A percentile compares a stretch with the other conserved stretches of the same genome.
Conservation (phyloP, 2,113 vertebrate genomes). For the Rhegmatorhina hoffmannsi region DNA sequence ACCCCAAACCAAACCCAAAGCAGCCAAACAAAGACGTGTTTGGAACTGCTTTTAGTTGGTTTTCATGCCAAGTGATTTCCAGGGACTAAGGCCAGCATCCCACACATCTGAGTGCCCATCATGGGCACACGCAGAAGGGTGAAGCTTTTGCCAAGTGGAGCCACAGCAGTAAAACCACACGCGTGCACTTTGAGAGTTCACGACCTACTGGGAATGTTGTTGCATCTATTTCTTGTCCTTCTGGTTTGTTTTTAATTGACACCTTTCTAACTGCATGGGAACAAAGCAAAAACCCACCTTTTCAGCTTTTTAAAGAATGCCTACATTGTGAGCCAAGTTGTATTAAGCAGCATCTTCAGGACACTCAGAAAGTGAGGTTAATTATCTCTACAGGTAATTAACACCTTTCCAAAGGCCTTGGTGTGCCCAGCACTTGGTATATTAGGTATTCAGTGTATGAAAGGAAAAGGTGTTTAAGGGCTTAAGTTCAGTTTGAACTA, state of each 20-base stretch:
- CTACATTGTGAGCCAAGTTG: conserved; percentile 4
- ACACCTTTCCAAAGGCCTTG: not conserved
- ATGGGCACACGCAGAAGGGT: not conserved
- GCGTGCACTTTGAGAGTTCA: not conserved
- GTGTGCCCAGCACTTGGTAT: not conserved
- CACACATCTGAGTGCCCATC: not conserved
- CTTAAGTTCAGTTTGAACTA: conserved; percentile 64
- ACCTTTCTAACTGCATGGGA: conserved; percentile 64
- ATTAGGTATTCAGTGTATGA: conserved; percentile 3
- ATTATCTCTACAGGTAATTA: conserved; percentile 29
- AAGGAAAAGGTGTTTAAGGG: conserved; percentile 71
- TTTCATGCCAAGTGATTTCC: conserved; percentile 67
- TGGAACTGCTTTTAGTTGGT: conserved; percentile 14
- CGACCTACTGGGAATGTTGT: not conserved
- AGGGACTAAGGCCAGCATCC: not conserved
- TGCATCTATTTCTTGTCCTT: conserved; percentile 29
- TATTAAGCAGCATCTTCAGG: not conserved
- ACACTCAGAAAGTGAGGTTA: not conserved
- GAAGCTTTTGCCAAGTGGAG: not conserved
- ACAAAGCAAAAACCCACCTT: conserved; percentile 34
- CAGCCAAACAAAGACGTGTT: not conserved
- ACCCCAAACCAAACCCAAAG: not conserved
- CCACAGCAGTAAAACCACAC: not conserved
- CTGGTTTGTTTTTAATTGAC: conserved; percentile 35
- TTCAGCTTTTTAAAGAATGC: conserved; percentile 36